A percentile compares a stretch with the other conserved stretches of the same genome.
phyloP scores from a whole-genome alignment of 2,888 invertebrate species.

The Drosophila melanosoma region DNA sequence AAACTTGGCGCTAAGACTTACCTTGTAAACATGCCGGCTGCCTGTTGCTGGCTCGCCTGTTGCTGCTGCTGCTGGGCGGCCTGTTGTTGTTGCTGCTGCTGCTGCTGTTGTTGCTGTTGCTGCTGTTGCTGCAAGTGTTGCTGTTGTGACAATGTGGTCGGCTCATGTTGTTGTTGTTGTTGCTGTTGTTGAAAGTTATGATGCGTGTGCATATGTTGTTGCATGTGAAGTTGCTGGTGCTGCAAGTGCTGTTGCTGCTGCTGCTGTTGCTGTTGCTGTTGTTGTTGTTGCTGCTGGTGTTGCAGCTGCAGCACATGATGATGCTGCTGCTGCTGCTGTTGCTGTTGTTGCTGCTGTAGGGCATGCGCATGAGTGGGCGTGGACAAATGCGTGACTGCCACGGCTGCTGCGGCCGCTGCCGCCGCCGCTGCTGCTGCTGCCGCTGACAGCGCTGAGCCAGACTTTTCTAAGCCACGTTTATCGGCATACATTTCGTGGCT shows the following conservation, averaged over 20 bases:
- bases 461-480: conserved; percentile 73
- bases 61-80: conserved; percentile 57
- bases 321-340: conserved; percentile 61
- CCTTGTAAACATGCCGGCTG: conserved; percentile 78
- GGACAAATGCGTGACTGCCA: conserved; percentile 59
- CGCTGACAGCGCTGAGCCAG: conserved; percentile 57
- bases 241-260: conserved; percentile 66
- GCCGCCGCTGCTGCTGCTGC: conserved; percentile 43
- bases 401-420: conserved; percentile 51
- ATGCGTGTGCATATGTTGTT: conserved; percentile 70
- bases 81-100: conserved; percentile 58
- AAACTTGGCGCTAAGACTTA: conserved; percentile 74
- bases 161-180: conserved; percentile 69
- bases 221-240: conserved; percentile 72
- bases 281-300: conserved; percentile 43
- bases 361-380: conserved; percentile 64
- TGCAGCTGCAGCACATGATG: conserved; percentile 59
- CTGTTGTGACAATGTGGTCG: conserved; percentile 61
- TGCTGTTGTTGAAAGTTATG: conserved; percentile 73
- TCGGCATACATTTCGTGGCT: conserved; percentile 72
- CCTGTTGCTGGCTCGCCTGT: conserved; percentile 56
- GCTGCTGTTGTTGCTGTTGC: conserved; percentile 60
- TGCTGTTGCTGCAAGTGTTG: conserved; percentile 73
- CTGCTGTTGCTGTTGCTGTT: conserved; percentile 50
- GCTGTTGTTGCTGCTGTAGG: conserved; percentile 55